phyloP scores from a whole-genome alignment of 2,113 vertebrate species.

The Mola mola region DNA sequence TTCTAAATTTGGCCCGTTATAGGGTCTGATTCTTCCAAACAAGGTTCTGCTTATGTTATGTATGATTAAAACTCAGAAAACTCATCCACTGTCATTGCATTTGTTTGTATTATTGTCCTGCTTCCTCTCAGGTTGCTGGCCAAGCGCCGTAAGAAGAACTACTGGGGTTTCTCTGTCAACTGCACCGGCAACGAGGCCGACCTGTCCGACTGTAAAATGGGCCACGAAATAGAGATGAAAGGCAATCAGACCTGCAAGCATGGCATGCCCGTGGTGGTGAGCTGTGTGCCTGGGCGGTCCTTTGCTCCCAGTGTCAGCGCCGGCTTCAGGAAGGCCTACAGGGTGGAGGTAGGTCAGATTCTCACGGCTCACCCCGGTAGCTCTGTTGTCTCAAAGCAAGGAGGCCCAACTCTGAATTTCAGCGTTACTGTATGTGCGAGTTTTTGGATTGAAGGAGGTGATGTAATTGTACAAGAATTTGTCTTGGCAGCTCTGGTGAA shows the following conservation, averaged over 20 bases:
- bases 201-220: conserved; percentile 88
- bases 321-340: conserved; percentile 93
- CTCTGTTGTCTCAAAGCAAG: not conserved
- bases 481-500: not conserved
- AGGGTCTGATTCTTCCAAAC: no score
- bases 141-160: conserved; percentile 87
- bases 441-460: not conserved
- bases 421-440: no score
- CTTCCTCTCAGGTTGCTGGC: conserved; percentile 83
- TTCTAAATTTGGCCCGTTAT: no score
- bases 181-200: conserved; percentile 91
- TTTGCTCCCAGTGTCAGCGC: conserved; percentile 86
- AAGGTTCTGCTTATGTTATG: no score
- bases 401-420: not conserved
- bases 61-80: not conserved
- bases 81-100: not conserved
- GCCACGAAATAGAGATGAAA: conserved; percentile 56
- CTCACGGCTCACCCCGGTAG: no score
- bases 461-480: not conserved
- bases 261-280: conserved; percentile 91
- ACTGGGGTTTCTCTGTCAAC: conserved; percentile 90
- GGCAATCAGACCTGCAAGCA: conserved; percentile 84
- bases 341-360: conserved; percentile 85
- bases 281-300: conserved; percentile 89
- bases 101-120: not conserved